phyloP scores from a whole-genome alignment of 2,888 invertebrate species.

The Standfussiana lucernea region DNA sequence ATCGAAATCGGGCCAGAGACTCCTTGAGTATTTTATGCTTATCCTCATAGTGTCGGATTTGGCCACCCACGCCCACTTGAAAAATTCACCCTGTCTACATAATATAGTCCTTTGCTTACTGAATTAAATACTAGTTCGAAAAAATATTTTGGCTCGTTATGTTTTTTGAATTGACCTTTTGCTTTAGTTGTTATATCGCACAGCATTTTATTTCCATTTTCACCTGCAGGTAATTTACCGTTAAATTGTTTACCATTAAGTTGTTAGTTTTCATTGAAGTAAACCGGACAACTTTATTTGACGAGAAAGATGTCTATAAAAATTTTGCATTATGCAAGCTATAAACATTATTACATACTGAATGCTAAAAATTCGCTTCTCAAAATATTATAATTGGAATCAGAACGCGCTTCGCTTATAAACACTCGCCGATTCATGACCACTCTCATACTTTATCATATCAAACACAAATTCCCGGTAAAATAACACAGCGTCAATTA shows the following conservation, averaged over 20 bases:
- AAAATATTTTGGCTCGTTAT: not conserved
- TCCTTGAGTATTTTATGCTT: not conserved
- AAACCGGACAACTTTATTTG: conserved; percentile 19
- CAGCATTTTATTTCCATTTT: conserved; percentile 48
- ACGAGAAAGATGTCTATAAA: conserved; percentile 27
- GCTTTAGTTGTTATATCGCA: conserved; percentile 52
- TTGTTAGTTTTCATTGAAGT: conserved; percentile 31
- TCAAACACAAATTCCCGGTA: conserved; percentile 39
- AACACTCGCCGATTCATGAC: conserved; percentile 66
- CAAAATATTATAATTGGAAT: conserved; percentile 59
- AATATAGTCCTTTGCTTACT: conserved; percentile 7
- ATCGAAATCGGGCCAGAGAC: not conserved
- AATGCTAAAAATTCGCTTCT: conserved; percentile 71
- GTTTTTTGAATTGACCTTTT: conserved; percentile 12
- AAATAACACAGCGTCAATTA: conserved; percentile 49
- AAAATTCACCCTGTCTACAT: not conserved
- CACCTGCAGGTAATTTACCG: conserved; percentile 9
- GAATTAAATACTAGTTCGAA: not conserved
- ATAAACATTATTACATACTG: conserved; percentile 55
- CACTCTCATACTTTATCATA: conserved; percentile 51
- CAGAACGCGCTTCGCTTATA: conserved; percentile 64
- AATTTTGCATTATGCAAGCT: conserved; percentile 61
- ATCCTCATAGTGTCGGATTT: not conserved
- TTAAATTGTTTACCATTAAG: not conserved
- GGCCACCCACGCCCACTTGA: not conserved